These are phyloP conservation scores for Mycalesis mineus DNA, from an alignment of 2,888 invertebrate genomes.

Conservation along the genomic window DNA sequence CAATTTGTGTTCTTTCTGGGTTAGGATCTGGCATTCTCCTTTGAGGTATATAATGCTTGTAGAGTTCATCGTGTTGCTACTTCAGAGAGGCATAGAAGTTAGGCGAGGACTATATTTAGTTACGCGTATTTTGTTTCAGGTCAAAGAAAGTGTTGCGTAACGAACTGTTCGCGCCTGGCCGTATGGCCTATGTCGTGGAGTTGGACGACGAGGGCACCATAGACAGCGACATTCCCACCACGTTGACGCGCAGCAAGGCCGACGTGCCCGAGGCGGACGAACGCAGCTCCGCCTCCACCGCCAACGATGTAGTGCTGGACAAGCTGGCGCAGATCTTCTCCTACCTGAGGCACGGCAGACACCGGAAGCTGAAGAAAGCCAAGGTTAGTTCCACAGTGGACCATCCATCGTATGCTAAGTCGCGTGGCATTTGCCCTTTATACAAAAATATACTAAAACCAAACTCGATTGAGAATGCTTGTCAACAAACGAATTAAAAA, in stretches of 20 bases:
- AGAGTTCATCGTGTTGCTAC: no score
- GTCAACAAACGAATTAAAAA: no score
- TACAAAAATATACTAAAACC: no score
- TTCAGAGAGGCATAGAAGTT: no score
- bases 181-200: slow-evolving; percentile 99
- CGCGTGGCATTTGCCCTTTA: no score
- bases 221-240: slow-evolving; percentile 95
- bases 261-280: slow-evolving; percentile 88
- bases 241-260: slow-evolving; percentile 93
- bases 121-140: slow-evolving; percentile 50
- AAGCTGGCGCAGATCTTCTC: slow-evolving; percentile 98
- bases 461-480: no score
- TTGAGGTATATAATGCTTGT: no score
- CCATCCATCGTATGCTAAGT: no score
- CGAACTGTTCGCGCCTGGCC: slow-evolving; percentile 94
- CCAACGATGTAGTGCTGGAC: slow-evolving; percentile 94
- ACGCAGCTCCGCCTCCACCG: slow-evolving; percentile 66
- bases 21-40: no score
- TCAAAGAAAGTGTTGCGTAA: slow-evolving; percentile 87
- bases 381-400: slow-evolving; percentile 60
- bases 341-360: slow-evolving; percentile 91
- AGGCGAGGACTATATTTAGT: no score
- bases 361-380: slow-evolving; percentile 86
- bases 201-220: slow-evolving; percentile 86
- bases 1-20: no score